These are phyloP conservation scores for Darevskia nairensis DNA, from an alignment of 2,797 vertebrate species.

Conservation along the genomic window DNA sequence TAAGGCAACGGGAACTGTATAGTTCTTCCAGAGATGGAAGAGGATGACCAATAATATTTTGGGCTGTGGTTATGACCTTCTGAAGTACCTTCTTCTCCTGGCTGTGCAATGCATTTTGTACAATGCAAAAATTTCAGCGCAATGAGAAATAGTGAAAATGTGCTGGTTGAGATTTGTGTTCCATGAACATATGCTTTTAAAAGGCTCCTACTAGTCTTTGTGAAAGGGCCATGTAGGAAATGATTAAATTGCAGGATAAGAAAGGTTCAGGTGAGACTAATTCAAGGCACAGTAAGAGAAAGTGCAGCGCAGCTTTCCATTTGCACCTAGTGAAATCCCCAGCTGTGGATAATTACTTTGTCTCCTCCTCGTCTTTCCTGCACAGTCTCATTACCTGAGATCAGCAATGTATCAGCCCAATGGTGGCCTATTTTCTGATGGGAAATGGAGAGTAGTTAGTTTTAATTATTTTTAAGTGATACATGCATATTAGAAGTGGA, in stretches of 20 bases:
- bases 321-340: constrained; percentile 60
- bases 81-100: no score
- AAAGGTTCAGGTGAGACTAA: constrained; percentile 53
- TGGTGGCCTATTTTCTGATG: constrained; percentile 36
- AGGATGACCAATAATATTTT: no score
- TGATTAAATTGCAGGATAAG: constrained; percentile 28
- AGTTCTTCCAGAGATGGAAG: no score
- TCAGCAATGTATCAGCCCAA: constrained; percentile 47
- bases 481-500: constrained; percentile 52
- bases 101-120: neutral
- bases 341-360: constrained; percentile 58
- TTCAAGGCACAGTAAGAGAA: constrained; percentile 3
- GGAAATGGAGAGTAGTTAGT: constrained; percentile 40
- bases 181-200: constrained; percentile 43
- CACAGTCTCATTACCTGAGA: constrained; percentile 49
- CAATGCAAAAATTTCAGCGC: neutral
- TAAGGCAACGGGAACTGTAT: no score
- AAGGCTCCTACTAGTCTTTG: constrained; percentile 38
- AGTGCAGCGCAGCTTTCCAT: constrained; percentile 13
- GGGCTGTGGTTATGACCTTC: no score
- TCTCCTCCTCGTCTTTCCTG: constrained; percentile 50
- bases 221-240: constrained; percentile 44
- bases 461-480: constrained; percentile 68
- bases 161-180: constrained; percentile 58
- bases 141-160: neutral